A percentile compares a stretch with the other conserved stretches of the same genome.
Conservation (phyloP, 2,888 invertebrate species). For the Temnothorax ravouxi region DNA sequence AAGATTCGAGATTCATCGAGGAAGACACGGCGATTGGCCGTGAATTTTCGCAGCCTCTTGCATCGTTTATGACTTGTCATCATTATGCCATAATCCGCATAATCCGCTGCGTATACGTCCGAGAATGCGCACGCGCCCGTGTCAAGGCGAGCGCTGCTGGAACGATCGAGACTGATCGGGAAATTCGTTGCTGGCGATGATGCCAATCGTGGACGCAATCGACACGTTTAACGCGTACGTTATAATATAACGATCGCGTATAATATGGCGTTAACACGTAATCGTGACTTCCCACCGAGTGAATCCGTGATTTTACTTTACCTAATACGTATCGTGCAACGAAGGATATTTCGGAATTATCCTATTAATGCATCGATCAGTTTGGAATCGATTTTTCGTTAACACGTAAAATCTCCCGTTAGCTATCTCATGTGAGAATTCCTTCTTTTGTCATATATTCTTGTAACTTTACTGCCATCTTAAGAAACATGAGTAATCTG, state of each 20-base stretch:
- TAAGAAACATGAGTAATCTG: background rate
- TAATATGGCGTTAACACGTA: background rate
- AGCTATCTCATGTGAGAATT: background rate
- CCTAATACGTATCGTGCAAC: background rate
- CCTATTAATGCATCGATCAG: background rate
- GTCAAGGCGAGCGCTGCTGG: constrained; percentile 13
- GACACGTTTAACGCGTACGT: constrained; percentile 12
- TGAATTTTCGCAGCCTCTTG: constrained; percentile 43
- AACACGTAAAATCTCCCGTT: background rate
- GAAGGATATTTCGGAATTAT: background rate
- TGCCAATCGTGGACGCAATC: constrained; percentile 33
- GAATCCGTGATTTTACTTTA: background rate
- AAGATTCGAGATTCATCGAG: constrained; percentile 39
- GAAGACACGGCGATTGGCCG: constrained; percentile 36
- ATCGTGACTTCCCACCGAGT: background rate
- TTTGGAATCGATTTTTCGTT: background rate
- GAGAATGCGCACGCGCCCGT: constrained; percentile 33
- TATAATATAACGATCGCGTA: constrained; percentile 7
- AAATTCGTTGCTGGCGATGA: constrained; percentile 7
- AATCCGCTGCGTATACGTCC: constrained; percentile 57
- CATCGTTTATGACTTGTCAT: constrained; percentile 43
- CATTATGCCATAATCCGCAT: constrained; percentile 62
- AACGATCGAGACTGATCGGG: constrained; percentile 36
- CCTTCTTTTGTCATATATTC: background rate
- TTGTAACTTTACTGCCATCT: background rate